Percentiles rank a stretch among this genome's conserved stretches.
phyloP scores from a whole-genome alignment of 2,113 vertebrate species.

The Dasyornis broadbenti region DNA sequence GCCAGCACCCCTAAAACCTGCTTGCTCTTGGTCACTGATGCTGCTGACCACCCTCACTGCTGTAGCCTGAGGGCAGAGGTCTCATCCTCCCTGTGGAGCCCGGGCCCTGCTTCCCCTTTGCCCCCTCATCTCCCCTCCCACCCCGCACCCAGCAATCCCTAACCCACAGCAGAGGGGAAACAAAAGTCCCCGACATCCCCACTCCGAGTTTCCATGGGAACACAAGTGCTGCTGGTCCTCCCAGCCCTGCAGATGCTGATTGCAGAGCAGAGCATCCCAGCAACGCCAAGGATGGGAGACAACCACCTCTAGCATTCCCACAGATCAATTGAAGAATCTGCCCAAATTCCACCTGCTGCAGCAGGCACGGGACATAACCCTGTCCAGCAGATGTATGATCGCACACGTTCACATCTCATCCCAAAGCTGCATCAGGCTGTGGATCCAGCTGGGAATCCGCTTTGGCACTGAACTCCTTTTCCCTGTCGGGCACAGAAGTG shows the following conservation, averaged over 20 bases:
- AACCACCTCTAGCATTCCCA: background rate
- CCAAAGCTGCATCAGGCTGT: rapidly evolving
- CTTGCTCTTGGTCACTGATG: background rate
- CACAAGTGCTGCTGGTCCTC: conserved; percentile 20
- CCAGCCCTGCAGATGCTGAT: conserved; percentile 29
- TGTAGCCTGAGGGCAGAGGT: background rate
- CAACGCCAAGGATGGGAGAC: background rate
- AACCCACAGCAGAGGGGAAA: background rate
- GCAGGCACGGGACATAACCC: background rate
- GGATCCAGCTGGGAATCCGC: background rate
- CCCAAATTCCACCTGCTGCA: background rate
- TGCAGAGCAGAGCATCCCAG: background rate
- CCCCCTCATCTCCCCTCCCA: background rate
- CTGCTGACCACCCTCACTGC: background rate
- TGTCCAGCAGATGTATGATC: background rate
- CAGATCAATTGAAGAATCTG: background rate
- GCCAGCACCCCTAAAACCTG: background rate
- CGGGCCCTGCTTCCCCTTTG: background rate
- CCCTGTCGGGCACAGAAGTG: background rate
- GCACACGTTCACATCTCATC: background rate
- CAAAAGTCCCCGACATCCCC: background rate
- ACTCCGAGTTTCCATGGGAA: conserved; percentile 50
- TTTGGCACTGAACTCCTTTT: background rate
- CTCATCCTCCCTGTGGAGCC: background rate
- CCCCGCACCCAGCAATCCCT: background rate